Base-by-base conservation (phyloP, 2,113 vertebrate genomes). In the Nyctibius bracteatus region DNA sequence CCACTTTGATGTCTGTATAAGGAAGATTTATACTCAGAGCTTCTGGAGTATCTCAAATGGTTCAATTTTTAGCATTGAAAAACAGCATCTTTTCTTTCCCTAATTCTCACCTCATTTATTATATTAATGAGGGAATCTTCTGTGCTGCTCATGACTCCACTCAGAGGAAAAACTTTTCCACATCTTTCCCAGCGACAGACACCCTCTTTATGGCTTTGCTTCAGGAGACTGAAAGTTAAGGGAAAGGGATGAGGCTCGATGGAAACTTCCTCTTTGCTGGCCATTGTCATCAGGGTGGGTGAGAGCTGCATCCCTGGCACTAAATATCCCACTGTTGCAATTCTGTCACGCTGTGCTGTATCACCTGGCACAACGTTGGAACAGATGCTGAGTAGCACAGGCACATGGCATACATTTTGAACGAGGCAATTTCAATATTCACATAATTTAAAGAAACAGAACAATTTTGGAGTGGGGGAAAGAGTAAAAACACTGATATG, bases 1-100 rank as follows among this genome's bases (percentile, higher is more conserved):
- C 92, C 12, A 30, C 96, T 98, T 97, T 98, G 96, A 97, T 96
- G 93, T 94, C 96, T 95, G 83, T 86, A 90, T 95, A 95, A 96
- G 67, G 85, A 87, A 97, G 96, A 90, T 93, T 92, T 92, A 62
- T 79, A 59, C 19, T 71, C 5, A 1, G 77, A 86, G 63, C 39
- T 92, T 88, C 81, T 81, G 37, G 43, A 79, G 22, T 49, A 63
- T 91, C 51, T 86, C 47, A 81, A 24, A 72, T 35, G 31, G 39
- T 88, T 91, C 27, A 43, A 7, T 79, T 94, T 92, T 81, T 80
- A 92, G 35, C 41, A 43, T 2, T 83, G 79, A 83, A 90, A 86
- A 73, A 0, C 17, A 78, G 14, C 12, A 74, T 55, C 46, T 79
- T 88, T 77, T 65, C 1, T 83, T 88, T 88, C 63, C 24, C 52